phyloP scores from a whole-genome alignment of 2,888 invertebrate species.

The Scaptomyza caliginosa region DNA sequence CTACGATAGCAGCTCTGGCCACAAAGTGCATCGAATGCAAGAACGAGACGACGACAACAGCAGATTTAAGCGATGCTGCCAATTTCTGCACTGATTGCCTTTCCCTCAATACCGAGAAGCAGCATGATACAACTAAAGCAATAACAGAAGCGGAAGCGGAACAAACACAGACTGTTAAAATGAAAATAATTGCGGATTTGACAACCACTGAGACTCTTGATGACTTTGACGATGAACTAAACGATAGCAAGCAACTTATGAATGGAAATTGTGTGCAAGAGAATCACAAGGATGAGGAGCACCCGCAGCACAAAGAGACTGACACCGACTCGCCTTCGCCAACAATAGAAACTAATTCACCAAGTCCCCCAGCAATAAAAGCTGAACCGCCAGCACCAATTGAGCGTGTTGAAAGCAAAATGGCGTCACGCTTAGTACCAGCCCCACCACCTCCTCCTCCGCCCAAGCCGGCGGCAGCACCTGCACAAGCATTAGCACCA shows the following conservation, averaged over 20 bases:
- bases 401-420: slow-evolving; percentile 1
- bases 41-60: slow-evolving; percentile 7
- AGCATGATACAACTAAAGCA: background rate
- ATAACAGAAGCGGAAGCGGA: slow-evolving; percentile 1
- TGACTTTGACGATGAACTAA: slow-evolving; percentile 36
- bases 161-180: slow-evolving; percentile 14
- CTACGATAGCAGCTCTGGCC: background rate
- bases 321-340: background rate
- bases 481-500: no score
- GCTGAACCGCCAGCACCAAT: background rate
- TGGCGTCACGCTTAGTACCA: slow-evolving; percentile 1
- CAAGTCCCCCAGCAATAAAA: background rate
- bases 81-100: slow-evolving; percentile 18
- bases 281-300: background rate
- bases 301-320: background rate
- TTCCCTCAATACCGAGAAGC: background rate
- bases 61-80: background rate
- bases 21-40: slow-evolving; percentile 36
- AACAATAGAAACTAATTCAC: background rate
- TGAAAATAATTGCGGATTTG: slow-evolving; percentile 50
- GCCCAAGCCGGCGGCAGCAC: background rate
- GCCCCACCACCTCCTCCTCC: background rate
- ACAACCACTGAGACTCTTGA: slow-evolving; percentile 54
- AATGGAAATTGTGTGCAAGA: background rate
- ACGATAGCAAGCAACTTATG: background rate